These are phyloP conservation scores for Limenitis camilla DNA, from an alignment of 2,888 invertebrate species.

Conservation along the genomic window DNA sequence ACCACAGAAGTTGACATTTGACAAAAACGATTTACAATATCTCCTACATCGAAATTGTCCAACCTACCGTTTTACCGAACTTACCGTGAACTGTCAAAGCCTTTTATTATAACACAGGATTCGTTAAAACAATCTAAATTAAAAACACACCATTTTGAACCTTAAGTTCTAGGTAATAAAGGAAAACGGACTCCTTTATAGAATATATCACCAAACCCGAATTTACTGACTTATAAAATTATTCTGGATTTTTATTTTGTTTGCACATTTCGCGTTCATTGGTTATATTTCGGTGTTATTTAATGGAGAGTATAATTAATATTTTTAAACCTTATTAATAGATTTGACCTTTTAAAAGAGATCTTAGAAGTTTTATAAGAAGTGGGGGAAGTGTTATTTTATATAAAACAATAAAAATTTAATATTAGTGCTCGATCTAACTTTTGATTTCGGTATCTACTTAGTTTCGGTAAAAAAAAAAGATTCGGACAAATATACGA, in stretches of 20 bases:
- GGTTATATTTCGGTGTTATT: constrained; percentile 23
- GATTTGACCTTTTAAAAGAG: too few relatives aligned
- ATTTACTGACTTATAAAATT: constrained; percentile 66
- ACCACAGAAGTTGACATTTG: constrained; percentile 72
- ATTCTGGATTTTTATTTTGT: constrained; percentile 36
- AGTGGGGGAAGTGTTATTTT: too few relatives aligned
- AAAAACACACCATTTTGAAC: constrained; percentile 22
- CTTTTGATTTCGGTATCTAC: too few relatives aligned
- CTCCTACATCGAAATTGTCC: constrained; percentile 63
- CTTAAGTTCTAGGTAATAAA: constrained; percentile 18
- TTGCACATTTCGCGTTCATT: constrained; percentile 28
- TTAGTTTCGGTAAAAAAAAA: too few relatives aligned
- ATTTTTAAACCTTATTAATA: too few relatives aligned
- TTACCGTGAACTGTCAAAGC: constrained; percentile 71
- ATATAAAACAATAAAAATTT: too few relatives aligned
- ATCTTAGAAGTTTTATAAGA: too few relatives aligned
- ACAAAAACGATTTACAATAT: constrained; percentile 66
- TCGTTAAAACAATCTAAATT: constrained; percentile 15
- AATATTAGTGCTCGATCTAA: too few relatives aligned
- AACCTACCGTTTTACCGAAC: constrained; percentile 66
- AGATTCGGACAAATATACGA: too few relatives aligned
- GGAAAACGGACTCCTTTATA: constrained; percentile 24
- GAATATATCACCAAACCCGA: constrained; percentile 59
- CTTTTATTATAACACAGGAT: constrained; percentile 44
- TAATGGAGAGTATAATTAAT: constrained; percentile 1